Conservation (phyloP, 23 tunicate genomes). For the Botrylloides violaceus region DNA sequence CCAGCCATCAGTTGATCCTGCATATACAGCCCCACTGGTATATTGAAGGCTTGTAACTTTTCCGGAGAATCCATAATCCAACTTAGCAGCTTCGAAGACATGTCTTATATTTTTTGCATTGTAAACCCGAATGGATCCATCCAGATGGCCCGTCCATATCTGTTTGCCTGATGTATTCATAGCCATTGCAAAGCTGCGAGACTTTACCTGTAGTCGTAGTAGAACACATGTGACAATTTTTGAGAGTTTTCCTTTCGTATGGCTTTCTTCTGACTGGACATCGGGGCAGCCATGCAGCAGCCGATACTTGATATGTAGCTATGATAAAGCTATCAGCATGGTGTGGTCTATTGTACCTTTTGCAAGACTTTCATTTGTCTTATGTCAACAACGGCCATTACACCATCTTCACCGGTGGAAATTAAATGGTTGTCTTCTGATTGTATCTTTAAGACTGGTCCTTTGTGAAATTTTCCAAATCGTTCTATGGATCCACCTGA, state of each 20-base stretch:
- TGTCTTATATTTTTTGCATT: neutral
- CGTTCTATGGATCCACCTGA: neutral
- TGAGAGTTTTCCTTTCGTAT: too few species aligned
- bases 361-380: neutral
- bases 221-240: too few species aligned
- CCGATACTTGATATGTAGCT: too few species aligned
- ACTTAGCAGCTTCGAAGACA: neutral
- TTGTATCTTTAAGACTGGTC: neutral
- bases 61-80: constrained; percentile 7
- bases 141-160: constrained; percentile 8
- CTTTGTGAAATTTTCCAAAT: neutral
- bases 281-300: too few species aligned
- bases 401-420: constrained; percentile 21
- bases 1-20: constrained; percentile 27
- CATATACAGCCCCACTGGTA: constrained; percentile 19
- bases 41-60: constrained; percentile 10
- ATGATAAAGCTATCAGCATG: too few species aligned
- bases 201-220: neutral
- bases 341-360: too few species aligned
- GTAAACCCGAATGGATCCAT: constrained; percentile 1
- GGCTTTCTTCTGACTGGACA: too few species aligned
- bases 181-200: constrained; percentile 5
- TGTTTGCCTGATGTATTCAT: neutral
- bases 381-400: neutral
- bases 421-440: constrained; percentile 1